phyloP scores from a whole-genome alignment of 2,113 vertebrate genomes.

The Alligator sinensis region DNA sequence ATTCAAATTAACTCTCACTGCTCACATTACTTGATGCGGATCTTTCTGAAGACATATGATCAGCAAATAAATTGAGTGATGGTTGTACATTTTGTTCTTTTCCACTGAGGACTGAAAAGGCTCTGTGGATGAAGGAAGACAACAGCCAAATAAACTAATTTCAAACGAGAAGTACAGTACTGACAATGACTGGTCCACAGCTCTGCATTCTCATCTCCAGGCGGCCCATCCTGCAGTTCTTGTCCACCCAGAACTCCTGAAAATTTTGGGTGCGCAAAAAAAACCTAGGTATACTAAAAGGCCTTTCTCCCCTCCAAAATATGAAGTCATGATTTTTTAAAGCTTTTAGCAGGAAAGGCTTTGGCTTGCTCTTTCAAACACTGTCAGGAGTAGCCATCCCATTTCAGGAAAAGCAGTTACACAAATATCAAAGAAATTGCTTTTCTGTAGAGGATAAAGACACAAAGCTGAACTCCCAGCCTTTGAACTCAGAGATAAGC shows the following conservation, averaged over 20 bases:
- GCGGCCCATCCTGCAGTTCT: background rate
- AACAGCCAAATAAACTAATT: constrained; percentile 64
- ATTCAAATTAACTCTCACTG: background rate
- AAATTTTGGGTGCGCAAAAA: background rate
- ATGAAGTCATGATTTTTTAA: background rate
- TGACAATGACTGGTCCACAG: background rate
- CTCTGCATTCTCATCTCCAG: background rate
- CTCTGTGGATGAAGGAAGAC: constrained; percentile 13
- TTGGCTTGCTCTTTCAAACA: background rate
- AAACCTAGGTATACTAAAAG: background rate
- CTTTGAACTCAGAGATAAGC: no score
- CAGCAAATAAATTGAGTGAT: background rate
- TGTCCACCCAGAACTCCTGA: background rate
- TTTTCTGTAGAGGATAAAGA: no score
- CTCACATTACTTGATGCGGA: constrained; percentile 8
- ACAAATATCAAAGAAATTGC: no score
- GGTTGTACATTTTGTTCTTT: constrained; percentile 50
- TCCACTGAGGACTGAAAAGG: constrained; percentile 31
- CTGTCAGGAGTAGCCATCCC: background rate
- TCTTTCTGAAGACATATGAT: background rate
- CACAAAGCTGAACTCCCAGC: no score
- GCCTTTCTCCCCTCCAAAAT: background rate
- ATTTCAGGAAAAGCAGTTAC: no score
- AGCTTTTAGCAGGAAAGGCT: background rate
- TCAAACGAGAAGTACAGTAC: background rate